phyloP scores from a whole-genome alignment of 1,140 invertebrate species.

The Lordiphosa collinella region DNA sequence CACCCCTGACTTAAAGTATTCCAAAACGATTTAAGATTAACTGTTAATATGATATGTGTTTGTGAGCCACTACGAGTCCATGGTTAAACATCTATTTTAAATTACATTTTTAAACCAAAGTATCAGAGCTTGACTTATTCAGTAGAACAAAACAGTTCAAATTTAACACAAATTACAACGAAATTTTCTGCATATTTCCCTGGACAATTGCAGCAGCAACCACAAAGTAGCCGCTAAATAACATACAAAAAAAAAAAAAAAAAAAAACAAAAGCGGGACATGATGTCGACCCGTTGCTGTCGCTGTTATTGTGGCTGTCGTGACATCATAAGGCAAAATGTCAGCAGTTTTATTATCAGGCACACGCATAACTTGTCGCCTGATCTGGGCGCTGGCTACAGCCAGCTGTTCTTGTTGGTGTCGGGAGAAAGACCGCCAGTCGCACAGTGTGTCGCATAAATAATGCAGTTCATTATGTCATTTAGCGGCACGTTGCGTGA shows the following conservation, averaged over 20 bases:
- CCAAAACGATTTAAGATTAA: too few relatives aligned
- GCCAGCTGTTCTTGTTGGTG: conserved; percentile 22
- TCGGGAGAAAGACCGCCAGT: conserved; percentile 17
- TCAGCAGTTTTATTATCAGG: conserved; percentile 68
- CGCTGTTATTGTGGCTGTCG: conserved; percentile 24
- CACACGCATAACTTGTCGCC: conserved; percentile 54
- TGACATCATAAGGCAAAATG: conserved; percentile 71
- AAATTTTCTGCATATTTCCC: too few relatives aligned
- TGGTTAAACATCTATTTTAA: too few relatives aligned
- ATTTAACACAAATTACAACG: too few relatives aligned
- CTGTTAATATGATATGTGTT: too few relatives aligned
- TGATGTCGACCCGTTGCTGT: conserved; percentile 25
- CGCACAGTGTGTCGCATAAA: conserved; percentile 69
- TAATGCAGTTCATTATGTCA: conserved; percentile 78
- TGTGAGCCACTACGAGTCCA: too few relatives aligned
- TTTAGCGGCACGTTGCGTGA: conserved; percentile 73
- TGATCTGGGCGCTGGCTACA: conserved; percentile 8
- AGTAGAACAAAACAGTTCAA: too few relatives aligned
- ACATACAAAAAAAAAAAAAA: not conserved
- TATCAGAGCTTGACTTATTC: too few relatives aligned
- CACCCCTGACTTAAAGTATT: too few relatives aligned
- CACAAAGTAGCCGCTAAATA: conserved; percentile 20
- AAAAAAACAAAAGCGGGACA: conserved; percentile 1
- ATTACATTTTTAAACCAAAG: too few relatives aligned
- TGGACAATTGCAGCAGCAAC: conserved; percentile 6